Evolutionary conservation across 30 jellyfish, hydroid and myxozoan genomes (phyloP).

Genomic region (Calvadosia cruxmelitensis): DNA sequence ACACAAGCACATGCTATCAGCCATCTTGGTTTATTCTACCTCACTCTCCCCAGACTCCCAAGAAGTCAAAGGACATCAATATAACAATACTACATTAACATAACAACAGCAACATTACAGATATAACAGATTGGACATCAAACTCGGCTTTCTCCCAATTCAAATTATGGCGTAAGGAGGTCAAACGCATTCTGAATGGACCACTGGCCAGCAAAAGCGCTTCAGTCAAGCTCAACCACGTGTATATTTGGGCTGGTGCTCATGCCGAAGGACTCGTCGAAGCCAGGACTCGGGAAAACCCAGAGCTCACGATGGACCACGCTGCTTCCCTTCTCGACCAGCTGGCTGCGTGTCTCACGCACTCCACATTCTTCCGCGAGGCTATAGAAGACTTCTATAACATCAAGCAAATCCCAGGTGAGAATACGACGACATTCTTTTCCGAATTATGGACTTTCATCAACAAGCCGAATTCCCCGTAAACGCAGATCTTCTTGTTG

Average conservation of each 20-base stretch:
- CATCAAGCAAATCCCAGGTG: slow-evolving; percentile 7
- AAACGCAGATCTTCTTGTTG: slow-evolving; percentile 10
- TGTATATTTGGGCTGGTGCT: background rate
- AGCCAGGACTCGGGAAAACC: background rate
- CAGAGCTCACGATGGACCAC: background rate
- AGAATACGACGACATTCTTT: slow-evolving; percentile 8
- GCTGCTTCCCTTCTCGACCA: background rate
- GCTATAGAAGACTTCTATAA: slow-evolving; percentile 15
- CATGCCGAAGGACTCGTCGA: background rate
- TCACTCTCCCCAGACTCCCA: too few species aligned
- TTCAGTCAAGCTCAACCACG: background rate
- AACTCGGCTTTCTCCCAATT: background rate
- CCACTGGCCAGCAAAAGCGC: background rate
- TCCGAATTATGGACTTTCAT: slow-evolving; percentile 13
- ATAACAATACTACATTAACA: too few species aligned
- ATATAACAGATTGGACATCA: background rate
- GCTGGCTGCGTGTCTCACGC: background rate
- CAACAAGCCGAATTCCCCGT: slow-evolving; percentile 20
- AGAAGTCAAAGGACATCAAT: too few species aligned
- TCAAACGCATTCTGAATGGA: background rate
- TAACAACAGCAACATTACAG: too few species aligned
- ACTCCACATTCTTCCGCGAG: slow-evolving; percentile 1
- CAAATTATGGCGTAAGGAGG: background rate
- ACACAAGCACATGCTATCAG: too few species aligned
- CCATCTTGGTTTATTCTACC: too few species aligned